Conservation (phyloP, 2,888 invertebrate species). For the Linnaemya vulpina region DNA sequence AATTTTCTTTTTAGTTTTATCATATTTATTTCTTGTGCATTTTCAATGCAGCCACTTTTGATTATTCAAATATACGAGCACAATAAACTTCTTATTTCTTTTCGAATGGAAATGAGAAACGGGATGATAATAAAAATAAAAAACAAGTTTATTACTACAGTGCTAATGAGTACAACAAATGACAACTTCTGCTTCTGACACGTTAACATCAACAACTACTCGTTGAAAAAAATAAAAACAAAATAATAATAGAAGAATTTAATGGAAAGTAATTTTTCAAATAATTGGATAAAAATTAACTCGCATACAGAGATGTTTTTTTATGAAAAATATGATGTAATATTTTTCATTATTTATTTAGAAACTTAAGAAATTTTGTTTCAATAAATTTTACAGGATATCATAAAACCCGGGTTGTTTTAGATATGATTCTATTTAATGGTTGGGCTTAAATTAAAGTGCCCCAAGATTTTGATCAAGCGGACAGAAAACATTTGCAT, state of each 20-base stretch:
- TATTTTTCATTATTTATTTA: no score
- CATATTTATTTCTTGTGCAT: background rate
- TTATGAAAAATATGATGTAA: no score
- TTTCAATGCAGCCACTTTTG: background rate
- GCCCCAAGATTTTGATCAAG: no score
- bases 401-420: no score
- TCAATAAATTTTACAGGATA: no score
- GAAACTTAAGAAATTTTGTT: no score
- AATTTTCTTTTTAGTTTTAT: background rate
- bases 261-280: background rate
- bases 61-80: constrained; percentile 12
- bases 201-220: background rate
- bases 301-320: no score
- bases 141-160: constrained; percentile 32
- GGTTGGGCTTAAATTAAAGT: no score
- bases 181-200: constrained; percentile 53
- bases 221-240: constrained; percentile 4
- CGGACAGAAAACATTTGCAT: no score
- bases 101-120: constrained; percentile 51
- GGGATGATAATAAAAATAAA: constrained; percentile 22
- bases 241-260: background rate
- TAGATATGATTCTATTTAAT: no score
- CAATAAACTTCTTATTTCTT: background rate
- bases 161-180: constrained; percentile 65
- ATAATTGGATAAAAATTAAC: background rate